These are phyloP conservation scores for Oenanthe oenanthe DNA, from an alignment of 2,113 vertebrate genomes.

Conservation along the genomic window DNA sequence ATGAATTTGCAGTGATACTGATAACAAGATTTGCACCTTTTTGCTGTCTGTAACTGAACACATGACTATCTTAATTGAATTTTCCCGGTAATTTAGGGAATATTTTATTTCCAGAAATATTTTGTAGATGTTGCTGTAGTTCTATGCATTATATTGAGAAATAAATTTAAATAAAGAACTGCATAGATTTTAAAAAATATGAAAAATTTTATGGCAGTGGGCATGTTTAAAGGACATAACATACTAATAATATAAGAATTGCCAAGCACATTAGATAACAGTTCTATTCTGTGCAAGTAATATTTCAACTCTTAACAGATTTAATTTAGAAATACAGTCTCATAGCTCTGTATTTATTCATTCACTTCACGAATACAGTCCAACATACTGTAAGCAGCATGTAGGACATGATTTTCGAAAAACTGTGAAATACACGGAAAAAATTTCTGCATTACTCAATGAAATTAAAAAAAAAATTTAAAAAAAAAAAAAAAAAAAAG, in stretches of 20 bases:
- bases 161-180: background rate
- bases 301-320: background rate
- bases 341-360: background rate
- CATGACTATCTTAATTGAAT: too few species aligned
- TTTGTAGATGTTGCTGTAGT: background rate
- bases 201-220: background rate
- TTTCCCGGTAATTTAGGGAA: too few species aligned
- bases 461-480: background rate
- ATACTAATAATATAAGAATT: background rate
- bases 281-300: background rate
- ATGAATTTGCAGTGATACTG: background rate
- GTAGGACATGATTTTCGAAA: rapidly evolving
- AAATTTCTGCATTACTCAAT: background rate
- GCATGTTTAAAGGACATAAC: background rate
- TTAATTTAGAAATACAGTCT: background rate
- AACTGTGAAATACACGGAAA: rapidly evolving
- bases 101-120: background rate
- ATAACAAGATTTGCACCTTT: background rate
- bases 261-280: rapidly evolving
- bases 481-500: background rate
- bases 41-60: background rate
- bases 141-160: background rate
- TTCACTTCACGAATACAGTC: background rate
- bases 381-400: background rate
- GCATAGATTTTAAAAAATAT: rapidly evolving